Evolutionary conservation across 2,797 vertebrate genomes (phyloP).

Genomic region (Botia almorhae): DNA sequence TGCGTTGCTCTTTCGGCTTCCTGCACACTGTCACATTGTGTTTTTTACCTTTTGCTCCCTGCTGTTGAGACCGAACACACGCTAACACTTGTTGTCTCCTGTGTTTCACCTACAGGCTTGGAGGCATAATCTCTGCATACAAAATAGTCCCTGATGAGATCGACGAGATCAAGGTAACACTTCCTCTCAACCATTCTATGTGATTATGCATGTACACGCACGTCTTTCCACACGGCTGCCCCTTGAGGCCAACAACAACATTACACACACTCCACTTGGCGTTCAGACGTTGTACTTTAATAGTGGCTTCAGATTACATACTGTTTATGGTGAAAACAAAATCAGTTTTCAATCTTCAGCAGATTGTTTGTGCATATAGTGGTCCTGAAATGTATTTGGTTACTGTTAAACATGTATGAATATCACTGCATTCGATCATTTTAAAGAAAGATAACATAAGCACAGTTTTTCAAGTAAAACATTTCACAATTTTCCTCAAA

Average conservation of each 20-base stretch:
- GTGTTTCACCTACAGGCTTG: slow-evolving; percentile 86
- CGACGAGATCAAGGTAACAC: slow-evolving; percentile 95
- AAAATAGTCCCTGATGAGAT: slow-evolving; percentile 99
- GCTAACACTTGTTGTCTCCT: slow-evolving; percentile 28
- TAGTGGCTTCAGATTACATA: neutral
- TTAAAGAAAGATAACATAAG: neutral
- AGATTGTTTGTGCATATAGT: neutral
- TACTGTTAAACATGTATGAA: neutral
- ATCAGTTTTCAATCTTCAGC: neutral
- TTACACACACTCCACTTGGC: neutral
- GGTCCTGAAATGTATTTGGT: neutral
- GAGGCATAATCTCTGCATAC: slow-evolving; percentile 94
- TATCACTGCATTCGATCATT: neutral
- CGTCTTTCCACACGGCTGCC: slow-evolving; percentile 5
- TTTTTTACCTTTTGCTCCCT: slow-evolving; percentile 15
- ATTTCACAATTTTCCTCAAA: neutral
- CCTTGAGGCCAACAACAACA: slow-evolving; percentile 10
- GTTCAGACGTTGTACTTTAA: neutral
- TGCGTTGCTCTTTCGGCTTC: slow-evolving; percentile 33
- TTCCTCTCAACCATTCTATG: slow-evolving; percentile 3
- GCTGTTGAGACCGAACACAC: slow-evolving; percentile 33
- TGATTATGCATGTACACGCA: slow-evolving; percentile 1
- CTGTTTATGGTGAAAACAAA: too few relatives aligned
- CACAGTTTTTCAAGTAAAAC: neutral
- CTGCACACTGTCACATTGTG: slow-evolving; percentile 29